phyloP scores from a whole-genome alignment of 2,113 vertebrate species.

The Pyrgilauda ruficollis region DNA sequence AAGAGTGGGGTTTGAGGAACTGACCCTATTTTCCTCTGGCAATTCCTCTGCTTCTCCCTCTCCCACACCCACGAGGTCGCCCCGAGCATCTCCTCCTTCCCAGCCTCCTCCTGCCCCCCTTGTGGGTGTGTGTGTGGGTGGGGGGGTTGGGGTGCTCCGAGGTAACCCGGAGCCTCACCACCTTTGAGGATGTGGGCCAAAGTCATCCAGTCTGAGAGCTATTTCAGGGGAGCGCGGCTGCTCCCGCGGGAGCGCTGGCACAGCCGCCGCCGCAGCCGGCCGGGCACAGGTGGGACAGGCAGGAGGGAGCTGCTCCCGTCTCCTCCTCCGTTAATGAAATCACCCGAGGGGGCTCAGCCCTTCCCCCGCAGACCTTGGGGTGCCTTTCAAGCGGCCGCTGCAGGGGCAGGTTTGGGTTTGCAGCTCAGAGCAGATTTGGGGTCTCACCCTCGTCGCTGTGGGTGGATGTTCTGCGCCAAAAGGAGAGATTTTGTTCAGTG shows the following conservation, averaged over 20 bases:
- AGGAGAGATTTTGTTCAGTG: fast-evolving
- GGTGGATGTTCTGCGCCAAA: neutral
- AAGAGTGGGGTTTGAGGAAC: neutral
- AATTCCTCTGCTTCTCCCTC: neutral
- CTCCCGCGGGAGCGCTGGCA: neutral
- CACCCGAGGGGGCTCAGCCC: neutral
- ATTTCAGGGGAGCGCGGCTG: constrained; percentile 1
- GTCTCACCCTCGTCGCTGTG: neutral
- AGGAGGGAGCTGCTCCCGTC: neutral
- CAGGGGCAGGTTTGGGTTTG: neutral
- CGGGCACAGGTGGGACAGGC: neutral
- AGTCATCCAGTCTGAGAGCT: constrained; percentile 50
- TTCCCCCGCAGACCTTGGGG: neutral
- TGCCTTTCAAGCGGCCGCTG: neutral
- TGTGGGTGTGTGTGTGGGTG: fast-evolving
- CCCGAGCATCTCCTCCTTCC: neutral
- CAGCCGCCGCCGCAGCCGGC: neutral
- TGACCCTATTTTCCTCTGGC: fast-evolving
- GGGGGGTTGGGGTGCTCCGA: neutral
- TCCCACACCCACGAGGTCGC: neutral
- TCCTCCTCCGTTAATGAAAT: neutral
- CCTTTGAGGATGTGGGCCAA: constrained; percentile 66
- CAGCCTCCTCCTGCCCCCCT: neutral
- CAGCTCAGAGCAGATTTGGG: neutral
- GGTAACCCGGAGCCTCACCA: constrained; percentile 2